Evolutionary conservation across 2,888 invertebrate species (phyloP), one percentile per base, ranked within the genome.

Genomic region (Plutella xylostella): DNA sequence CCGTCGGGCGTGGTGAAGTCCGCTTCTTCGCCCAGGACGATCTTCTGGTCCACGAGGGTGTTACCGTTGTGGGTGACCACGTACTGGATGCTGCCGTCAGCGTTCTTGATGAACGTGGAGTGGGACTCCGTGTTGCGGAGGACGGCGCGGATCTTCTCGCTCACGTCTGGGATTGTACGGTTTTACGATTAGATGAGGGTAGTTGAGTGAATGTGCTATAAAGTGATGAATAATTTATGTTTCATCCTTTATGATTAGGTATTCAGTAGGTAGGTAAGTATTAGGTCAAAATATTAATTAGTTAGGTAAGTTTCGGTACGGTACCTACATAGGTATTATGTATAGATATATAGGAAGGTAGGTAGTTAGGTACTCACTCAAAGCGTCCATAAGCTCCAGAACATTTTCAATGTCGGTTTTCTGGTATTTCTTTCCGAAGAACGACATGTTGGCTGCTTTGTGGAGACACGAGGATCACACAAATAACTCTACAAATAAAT

Each of bases 351-450:
- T 25, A 11, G 25, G 5, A 25, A 25, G 6, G 15, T 34, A 34
- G 18, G 7, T 34, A 18, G 7, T 21, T 22, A 39, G 9, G 30
- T 37, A 53, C 53, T 53, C 28, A 53, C 53, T 44, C 15, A 53
- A 35, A 12, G 48, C 45, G n/a, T 50, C 53, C 42, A 48, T 25
- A 21, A 53, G 22, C 38, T 50, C 50, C 4, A 43, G 18, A 5
- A 48, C 25, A 37, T 53, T 53, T 17, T 49, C 47, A 22, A 42
- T 30, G 21, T 50, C 47, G 31, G 50, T 47, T 47, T 53, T 53
- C 51, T 47, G 46, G 49, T 39, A 53, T 43, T 53, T 48, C 22
- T 53, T 53, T 17, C 53, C 53, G 37, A 47, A 38, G 48, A 53
- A 53, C 25, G 53, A 49, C 53, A 53, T 53, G 37, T 30, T 39